Evolutionary conservation across 23 tunicate genomes (phyloP).

Genomic region (Ciona savignyi): DNA sequence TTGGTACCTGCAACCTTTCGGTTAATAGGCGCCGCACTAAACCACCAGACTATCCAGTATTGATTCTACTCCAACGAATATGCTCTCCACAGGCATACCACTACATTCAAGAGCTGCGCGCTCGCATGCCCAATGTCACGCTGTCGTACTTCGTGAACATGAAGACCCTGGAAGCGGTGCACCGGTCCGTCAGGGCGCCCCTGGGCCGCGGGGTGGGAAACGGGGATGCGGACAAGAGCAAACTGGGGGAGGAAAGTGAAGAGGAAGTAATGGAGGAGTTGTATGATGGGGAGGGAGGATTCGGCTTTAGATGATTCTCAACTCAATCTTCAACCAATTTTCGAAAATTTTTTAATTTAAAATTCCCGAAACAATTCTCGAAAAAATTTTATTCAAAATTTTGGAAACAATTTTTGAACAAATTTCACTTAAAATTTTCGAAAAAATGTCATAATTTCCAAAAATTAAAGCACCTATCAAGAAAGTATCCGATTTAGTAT

Average conservation of each 20-base stretch:
- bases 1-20: no score
- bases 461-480: no score
- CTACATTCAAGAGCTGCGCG: slow-evolving; percentile 61
- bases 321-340: no score
- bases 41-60: no score
- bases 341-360: no score
- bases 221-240: slow-evolving; percentile 10
- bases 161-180: slow-evolving; percentile 71
- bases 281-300: slow-evolving; percentile 27
- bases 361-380: no score
- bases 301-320: background rate
- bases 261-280: slow-evolving; percentile 79
- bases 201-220: slow-evolving; percentile 12
- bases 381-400: no score
- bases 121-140: slow-evolving; percentile 52
- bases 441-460: no score
- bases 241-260: slow-evolving; percentile 12
- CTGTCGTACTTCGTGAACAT: slow-evolving; percentile 76
- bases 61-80: background rate
- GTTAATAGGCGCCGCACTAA: no score
- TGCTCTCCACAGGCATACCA: slow-evolving; percentile 54
- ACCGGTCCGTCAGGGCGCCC: slow-evolving; percentile 50
- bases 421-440: no score
- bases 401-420: no score
- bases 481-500: no score